These are phyloP conservation scores for Octomys mimax DNA, from an alignment of 2,797 vertebrate genomes.

Conservation along the genomic window DNA sequence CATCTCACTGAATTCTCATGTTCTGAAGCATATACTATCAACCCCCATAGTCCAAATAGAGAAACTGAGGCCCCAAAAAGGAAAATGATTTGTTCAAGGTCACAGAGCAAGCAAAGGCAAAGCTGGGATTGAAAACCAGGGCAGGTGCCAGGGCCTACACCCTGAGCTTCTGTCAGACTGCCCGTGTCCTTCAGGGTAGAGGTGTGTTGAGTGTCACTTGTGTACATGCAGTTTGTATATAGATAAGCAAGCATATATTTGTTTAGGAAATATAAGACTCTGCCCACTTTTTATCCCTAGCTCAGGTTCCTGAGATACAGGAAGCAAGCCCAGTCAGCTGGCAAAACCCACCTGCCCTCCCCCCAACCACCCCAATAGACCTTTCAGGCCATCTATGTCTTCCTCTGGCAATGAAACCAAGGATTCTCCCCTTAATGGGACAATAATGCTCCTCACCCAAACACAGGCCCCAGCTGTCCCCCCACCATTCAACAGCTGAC, in stretches of 20 bases:
- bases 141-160: background rate
- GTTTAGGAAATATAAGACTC: conserved; percentile 39
- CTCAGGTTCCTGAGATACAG: background rate
- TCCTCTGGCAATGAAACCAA: conserved; percentile 43
- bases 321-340: conserved; percentile 27
- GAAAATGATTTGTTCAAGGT: background rate
- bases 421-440: conserved; percentile 58
- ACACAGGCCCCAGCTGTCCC: conserved; percentile 79
- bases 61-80: conserved; percentile 48
- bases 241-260: conserved; percentile 61
- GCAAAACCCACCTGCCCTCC: background rate
- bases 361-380: background rate
- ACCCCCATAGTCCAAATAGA: conserved; percentile 50
- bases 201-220: background rate
- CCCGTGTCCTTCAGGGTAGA: background rate
- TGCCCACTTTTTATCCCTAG: background rate
- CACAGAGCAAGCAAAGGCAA: background rate
- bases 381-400: background rate
- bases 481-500: conserved; percentile 82
- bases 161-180: background rate
- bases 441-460: conserved; percentile 70
- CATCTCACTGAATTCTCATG: conserved; percentile 31
- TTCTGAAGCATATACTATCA: conserved; percentile 25
- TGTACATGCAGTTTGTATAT: background rate
- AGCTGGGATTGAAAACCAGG: conserved; percentile 40